Evolutionary conservation across 1,140 invertebrate species (phyloP), one percentile per base, ranked within the genome.

Genomic region (Polypedilum pembai): DNA sequence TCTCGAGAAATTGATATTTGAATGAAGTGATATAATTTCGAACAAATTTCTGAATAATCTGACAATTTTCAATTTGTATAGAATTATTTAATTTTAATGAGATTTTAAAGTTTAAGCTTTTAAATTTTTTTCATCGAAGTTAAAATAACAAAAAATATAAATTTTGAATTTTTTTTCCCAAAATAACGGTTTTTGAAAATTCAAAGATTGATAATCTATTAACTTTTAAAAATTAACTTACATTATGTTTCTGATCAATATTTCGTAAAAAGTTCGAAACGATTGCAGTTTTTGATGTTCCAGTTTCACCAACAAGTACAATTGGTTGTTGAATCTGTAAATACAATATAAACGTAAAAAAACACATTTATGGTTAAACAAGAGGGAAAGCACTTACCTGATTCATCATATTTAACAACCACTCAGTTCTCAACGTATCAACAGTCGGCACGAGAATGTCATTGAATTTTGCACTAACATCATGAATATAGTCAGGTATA

Each of bases 251-350:
- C 4, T 85, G 76, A 79, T 91, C 86, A 18, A 96, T 80, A 56
- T 87, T 86, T 76, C 89, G 85, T 20, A 95, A 82, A 84, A 93
- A 95, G 79, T 93, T 89, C 75, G 88, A 87, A 75, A 93, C 91
- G 63, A 93, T 94, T 0, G 94, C 93, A 1, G 93, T 94, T 85
- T 97, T 96, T 0, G 93, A 94, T 56, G 93, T 94, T 7, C 94
- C 94, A 3, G 92, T 94, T 78, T 95, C 93, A 1, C 95, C 94
- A 0, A 95, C 88, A 8, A 97, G 83, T 4, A 96, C 83, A 0
- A 94, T 87, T 0, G 95, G 94, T 76, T 89, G 83, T 79, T 90
- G 89, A 8, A 90, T 86, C 87, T 88, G 41, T 1, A 56, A 4
- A 56, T 15, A 56, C 8, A 24, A 56, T 33, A 20, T 3, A 17